Base-by-base conservation (phyloP, 2,113 vertebrate genomes). In the Trichechus manatus region DNA sequence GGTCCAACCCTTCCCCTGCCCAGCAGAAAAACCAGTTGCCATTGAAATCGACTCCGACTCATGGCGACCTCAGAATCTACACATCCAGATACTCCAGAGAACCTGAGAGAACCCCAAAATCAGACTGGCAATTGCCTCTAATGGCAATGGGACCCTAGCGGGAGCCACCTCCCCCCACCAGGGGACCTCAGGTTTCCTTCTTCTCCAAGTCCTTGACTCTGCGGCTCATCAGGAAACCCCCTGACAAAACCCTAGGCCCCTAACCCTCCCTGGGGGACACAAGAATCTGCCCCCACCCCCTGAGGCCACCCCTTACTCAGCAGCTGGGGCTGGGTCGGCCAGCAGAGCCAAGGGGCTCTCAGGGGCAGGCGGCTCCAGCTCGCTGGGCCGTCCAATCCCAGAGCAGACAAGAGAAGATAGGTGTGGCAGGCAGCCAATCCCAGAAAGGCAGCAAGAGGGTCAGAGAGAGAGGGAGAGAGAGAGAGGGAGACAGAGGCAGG, bases 321-420 rank as follows among this genome's bases (percentile, higher is more conserved):
- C 98, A 98, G 99, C 99, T 98, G 99, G 98, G 98, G 99, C 98
- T 98, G 99, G 98, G 98, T 99, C 99, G 97, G 99, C 99, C 99
- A 99, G 99, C 97, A 99, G 98, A 98, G 99, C 98, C 96, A 99
- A 98, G 98, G 99, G 99, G 98, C 99, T 99, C 99, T 99, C 99
- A 78, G 97, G 98, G 96, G 99, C 98, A 98, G 99, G 99, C 96
- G 98, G 99, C 98, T 99, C 99, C 99, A 99, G 99, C 98, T 99
- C 99, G 98, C 99, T 99, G 99, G 98, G 99, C 98, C 98, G 98
- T 99, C 99, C 99, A 99, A 99, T 99, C 98, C 97, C 99, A 99
- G 97, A 98, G 94, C 95, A 98, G 97, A 97, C 92, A 97, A 92
- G 87, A 95, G 96, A 98, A 97, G 98, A 98, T 98, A 98, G 96